A percentile compares a stretch with the other conserved stretches of the same genome.
Conservation (phyloP, 2,797 vertebrate species). For the Manis crassicaudata region DNA sequence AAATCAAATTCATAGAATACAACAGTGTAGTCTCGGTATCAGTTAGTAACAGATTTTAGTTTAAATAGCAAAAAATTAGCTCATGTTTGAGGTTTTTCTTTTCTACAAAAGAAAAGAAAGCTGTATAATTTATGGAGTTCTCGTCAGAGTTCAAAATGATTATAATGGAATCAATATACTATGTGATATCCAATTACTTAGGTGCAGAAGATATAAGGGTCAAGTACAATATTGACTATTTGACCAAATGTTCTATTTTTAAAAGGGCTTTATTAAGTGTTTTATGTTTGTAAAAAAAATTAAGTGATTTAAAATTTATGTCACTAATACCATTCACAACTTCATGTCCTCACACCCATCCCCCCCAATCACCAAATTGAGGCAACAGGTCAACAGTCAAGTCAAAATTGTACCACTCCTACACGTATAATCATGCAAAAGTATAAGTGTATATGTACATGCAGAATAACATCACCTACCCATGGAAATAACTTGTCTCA, state of each 20-base stretch:
- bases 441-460: conserved; percentile 85
- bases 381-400: conserved; percentile 83
- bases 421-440: conserved; percentile 91
- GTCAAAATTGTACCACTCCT: conserved; percentile 92
- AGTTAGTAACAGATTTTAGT: conserved; percentile 40
- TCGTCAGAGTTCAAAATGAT: conserved; percentile 84
- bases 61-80: conserved; percentile 70
- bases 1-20: conserved; percentile 74
- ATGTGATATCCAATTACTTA: conserved; percentile 76
- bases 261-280: conserved; percentile 40
- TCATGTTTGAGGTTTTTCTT: conserved; percentile 62
- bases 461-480: conserved; percentile 92
- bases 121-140: conserved; percentile 67
- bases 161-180: conserved; percentile 74
- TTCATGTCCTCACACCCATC: conserved; percentile 10
- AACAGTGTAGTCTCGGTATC: conserved; percentile 65
- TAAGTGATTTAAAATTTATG: conserved; percentile 68
- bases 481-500: conserved; percentile 89
- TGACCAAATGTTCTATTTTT: conserved; percentile 78
- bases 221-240: conserved; percentile 91
- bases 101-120: conserved; percentile 66
- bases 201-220: conserved; percentile 88
- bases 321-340: conserved; percentile 49
- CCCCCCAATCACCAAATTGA: conserved; percentile 36
- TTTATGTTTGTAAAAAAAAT: conserved; percentile 39